These are phyloP conservation scores for Phylloscopus trochilus DNA, from an alignment of 2,113 vertebrate genomes.

Conservation along the genomic window DNA sequence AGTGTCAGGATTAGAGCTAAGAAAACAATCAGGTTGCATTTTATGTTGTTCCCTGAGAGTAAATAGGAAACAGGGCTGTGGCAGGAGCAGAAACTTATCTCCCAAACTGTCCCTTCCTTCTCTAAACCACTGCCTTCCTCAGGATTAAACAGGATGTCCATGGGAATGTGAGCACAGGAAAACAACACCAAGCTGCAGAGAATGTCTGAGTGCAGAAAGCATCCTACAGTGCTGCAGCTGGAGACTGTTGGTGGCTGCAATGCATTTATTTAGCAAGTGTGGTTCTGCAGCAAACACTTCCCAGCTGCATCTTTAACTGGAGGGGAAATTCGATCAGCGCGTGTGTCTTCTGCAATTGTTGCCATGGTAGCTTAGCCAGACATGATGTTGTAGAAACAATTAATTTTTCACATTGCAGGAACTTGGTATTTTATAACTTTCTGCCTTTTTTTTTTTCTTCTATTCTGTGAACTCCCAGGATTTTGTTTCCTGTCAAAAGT, in stretches of 20 bases:
- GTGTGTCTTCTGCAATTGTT: not conserved
- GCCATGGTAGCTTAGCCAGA: slow-evolving; percentile 40
- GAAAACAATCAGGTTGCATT: not conserved
- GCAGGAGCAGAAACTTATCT: not conserved
- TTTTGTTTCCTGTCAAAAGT: not conserved
- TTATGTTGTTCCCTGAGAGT: not conserved
- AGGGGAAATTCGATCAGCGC: not conserved
- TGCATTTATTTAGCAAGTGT: not conserved
- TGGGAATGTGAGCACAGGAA: rapidly evolving
- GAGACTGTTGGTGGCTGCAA: not conserved
- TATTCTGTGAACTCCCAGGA: not conserved
- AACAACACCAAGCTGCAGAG: not conserved
- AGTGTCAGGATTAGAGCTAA: not conserved
- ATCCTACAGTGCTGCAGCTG: not conserved
- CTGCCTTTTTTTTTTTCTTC: not conserved
- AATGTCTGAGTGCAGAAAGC: not conserved
- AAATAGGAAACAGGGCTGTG: not conserved
- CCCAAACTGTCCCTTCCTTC: not conserved
- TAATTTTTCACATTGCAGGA: not conserved
- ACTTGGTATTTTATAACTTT: not conserved
- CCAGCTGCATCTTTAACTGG: not conserved
- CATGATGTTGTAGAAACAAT: not conserved
- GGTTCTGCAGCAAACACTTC: not conserved
- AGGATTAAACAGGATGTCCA: not conserved
- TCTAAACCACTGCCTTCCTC: not conserved